phyloP scores from a whole-genome alignment of 2,888 invertebrate species.

The Auanema sp. region DNA sequence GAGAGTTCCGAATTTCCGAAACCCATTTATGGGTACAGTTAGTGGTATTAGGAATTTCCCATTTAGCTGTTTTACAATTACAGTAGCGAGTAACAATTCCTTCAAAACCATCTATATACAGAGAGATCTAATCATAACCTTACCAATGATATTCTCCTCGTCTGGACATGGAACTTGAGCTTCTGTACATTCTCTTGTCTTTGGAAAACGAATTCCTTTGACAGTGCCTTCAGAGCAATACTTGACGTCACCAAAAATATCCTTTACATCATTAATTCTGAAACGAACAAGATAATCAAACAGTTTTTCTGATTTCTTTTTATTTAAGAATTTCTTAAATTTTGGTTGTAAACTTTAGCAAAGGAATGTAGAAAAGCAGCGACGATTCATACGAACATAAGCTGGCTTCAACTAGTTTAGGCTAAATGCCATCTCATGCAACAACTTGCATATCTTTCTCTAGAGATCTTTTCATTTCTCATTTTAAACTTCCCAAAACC shows the following conservation, averaged over 20 bases:
- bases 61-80: conserved; percentile 43
- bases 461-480: too few relatives aligned
- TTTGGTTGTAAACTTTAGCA: neutral
- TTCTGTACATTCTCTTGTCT: conserved; percentile 42
- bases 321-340: neutral
- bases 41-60: conserved; percentile 42
- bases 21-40: conserved; percentile 50
- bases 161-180: conserved; percentile 41
- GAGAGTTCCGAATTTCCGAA: conserved; percentile 25
- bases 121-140: too few relatives aligned
- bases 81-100: conserved; percentile 44
- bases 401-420: too few relatives aligned
- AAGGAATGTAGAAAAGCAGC: neutral
- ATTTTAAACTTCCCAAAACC: too few relatives aligned
- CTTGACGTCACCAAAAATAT: conserved; percentile 17
- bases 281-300: neutral
- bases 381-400: too few relatives aligned
- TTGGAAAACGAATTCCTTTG: conserved; percentile 29
- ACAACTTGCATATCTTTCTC: too few relatives aligned
- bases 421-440: too few relatives aligned
- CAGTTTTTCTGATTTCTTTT: neutral
- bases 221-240: conserved; percentile 25
- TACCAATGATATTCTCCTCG: conserved; percentile 41
- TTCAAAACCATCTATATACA: conserved; percentile 7
- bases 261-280: conserved; percentile 13